Base-by-base conservation (phyloP, 2,888 invertebrate species). In the Andrena bicolor region DNA sequence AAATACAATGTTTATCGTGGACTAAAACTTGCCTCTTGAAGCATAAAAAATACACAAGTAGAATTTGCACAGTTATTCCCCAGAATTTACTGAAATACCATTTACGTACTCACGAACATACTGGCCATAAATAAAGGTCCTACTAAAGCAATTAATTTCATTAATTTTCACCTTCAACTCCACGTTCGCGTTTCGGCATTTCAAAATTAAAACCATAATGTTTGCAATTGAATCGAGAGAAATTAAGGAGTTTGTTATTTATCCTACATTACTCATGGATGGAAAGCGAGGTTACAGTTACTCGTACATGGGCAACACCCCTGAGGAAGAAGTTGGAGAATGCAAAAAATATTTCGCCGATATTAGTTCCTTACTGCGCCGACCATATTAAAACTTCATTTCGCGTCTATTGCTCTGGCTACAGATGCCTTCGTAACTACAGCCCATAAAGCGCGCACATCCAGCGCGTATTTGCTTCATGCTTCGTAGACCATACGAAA, bases 401-500 rank as follows among this genome's bases (percentile, higher is more conserved):
- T 61, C 28, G 13, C 60, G 32, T 35, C 61, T 75, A 49, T 68
- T 61, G 49, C 60, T 35, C 58, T 13, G 48, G 10, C n/a, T 48
- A 58, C 49, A 71, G 32, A n/a, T 68, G 28, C 49, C 64, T 56
- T 64, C 58, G 41, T 5, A 10, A 32, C 16, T 58, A 76, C 32
- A 71, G 23, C 20, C 20, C 32, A 72, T 58, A 56, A 56, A 71
- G 71, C 48, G 48, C 23, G n/a, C 6, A 23, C 58, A 72, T 49
- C 16, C 28, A 64, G 20, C 13, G 16, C 26, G 20, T 64, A 58
- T 61, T 70, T 72, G 10, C 32, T 51, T 72, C 63, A 48, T 70
- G 65, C 72, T 77, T 66, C 60, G 51, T 23, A 60, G 60, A 65
- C 72, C 76, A 23, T 76, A 73, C 13, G 30, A 76, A 72, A 72